Evolutionary conservation across 2,113 vertebrate genomes (phyloP).

Genomic region (Desmodus rotundus): DNA sequence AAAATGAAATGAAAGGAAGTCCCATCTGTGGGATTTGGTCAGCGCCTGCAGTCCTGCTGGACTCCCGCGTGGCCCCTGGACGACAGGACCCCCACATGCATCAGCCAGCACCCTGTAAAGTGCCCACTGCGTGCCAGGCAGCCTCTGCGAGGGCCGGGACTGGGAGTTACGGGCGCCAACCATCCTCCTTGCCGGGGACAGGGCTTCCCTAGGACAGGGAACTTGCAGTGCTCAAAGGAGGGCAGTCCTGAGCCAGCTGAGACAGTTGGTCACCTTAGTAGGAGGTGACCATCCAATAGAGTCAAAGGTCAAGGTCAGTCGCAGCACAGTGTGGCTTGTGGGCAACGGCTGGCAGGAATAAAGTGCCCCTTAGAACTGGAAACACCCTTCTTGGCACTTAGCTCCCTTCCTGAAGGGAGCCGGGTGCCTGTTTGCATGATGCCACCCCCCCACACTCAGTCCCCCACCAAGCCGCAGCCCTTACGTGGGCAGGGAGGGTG

Average conservation of each 20-base stretch:
- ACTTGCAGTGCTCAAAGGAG: background rate
- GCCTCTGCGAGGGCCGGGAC: background rate
- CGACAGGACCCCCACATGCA: background rate
- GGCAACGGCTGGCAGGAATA: background rate
- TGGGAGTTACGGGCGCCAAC: too few relatives aligned
- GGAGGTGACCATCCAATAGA: background rate
- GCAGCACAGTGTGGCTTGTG: background rate
- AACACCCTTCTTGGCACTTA: background rate
- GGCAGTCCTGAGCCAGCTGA: background rate
- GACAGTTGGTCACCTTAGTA: too few relatives aligned
- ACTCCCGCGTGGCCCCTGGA: background rate
- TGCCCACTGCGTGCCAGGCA: background rate
- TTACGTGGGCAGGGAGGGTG: background rate
- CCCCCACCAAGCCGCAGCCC: background rate
- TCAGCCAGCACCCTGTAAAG: background rate
- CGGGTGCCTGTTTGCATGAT: accelerated
- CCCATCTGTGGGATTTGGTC: background rate
- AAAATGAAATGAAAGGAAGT: background rate
- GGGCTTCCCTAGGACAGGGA: background rate
- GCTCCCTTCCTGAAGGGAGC: background rate
- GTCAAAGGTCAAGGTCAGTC: accelerated
- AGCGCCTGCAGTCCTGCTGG: background rate
- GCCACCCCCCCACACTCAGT: too few relatives aligned
- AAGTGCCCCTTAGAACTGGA: background rate
- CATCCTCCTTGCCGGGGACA: background rate